Percentiles rank a stretch among this genome's conserved stretches.
These are phyloP conservation scores for Eleginops maclovinus DNA, from an alignment of 2,113 vertebrate genomes.

Conservation along the genomic window DNA sequence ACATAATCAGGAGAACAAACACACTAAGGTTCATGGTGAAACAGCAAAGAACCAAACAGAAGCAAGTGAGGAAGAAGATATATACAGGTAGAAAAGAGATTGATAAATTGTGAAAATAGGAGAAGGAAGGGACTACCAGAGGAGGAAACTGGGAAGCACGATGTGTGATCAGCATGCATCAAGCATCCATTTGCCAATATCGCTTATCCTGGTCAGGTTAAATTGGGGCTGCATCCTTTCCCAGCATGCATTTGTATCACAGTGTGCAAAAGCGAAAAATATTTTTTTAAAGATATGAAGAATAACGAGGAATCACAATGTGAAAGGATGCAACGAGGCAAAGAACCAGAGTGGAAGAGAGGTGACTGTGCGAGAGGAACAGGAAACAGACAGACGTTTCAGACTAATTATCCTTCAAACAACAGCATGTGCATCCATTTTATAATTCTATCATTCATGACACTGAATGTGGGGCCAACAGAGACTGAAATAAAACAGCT, in stretches of 20 bases:
- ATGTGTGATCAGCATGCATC: neutral
- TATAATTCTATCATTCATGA: conserved; percentile 21
- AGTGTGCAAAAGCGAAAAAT: neutral
- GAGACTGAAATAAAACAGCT: conserved; percentile 71
- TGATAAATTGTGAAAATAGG: neutral
- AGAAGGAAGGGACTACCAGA: no score
- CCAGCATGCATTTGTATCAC: neutral
- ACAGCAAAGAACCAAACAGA: neutral
- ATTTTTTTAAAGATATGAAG: neutral
- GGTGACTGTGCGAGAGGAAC: neutral
- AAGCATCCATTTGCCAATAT: neutral
- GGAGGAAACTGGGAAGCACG: neutral
- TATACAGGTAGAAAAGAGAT: neutral
- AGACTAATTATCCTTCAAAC: conserved; percentile 33
- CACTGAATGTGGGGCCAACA: conserved; percentile 41
- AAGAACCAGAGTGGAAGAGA: neutral
- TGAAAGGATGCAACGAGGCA: neutral
- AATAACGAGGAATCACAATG: neutral
- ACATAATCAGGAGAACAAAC: neutral
- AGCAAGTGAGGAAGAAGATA: neutral
- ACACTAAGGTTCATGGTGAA: neutral
- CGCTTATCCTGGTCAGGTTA: neutral
- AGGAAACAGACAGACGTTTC: conserved; percentile 16
- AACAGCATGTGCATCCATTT: conserved; percentile 51
- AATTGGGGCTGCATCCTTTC: neutral